phyloP scores from a whole-genome alignment of 2,888 invertebrate genomes.

The Dinocampus coccinellae region DNA sequence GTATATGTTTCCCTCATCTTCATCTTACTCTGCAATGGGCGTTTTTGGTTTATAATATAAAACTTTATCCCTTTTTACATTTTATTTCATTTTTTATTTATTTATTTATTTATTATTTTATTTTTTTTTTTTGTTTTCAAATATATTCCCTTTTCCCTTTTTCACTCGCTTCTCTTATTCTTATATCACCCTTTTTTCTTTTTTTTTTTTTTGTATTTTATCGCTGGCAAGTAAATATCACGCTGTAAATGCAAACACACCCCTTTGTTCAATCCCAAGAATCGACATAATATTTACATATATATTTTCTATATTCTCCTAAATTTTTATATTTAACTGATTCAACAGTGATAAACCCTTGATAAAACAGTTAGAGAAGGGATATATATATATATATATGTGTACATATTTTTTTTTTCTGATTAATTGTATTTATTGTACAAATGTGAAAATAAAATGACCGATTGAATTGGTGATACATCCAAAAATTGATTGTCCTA shows the following conservation, averaged over 20 bases:
- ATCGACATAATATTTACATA: slow-evolving; percentile 11
- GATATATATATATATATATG: not conserved
- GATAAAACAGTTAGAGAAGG: not conserved
- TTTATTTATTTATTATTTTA: too few species aligned
- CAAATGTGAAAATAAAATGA: not conserved
- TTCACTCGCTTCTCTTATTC: slow-evolving; percentile 24
- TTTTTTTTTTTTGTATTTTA: slow-evolving; percentile 22
- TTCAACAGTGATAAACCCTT: slow-evolving; percentile 4
- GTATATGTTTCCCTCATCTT: slow-evolving; percentile 38
- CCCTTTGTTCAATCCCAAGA: slow-evolving; percentile 37
- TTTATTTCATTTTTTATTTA: slow-evolving; percentile 32
- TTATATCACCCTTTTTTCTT: slow-evolving; percentile 13
- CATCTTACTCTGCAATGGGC: slow-evolving; percentile 9
- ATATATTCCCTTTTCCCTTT: too few species aligned
- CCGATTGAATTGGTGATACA: too few species aligned
- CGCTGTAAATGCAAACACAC: slow-evolving; percentile 27
- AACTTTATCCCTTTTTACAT: slow-evolving; percentile 35
- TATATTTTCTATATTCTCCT: not conserved
- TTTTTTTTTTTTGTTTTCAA: too few species aligned
- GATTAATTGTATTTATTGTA: slow-evolving; percentile 11
- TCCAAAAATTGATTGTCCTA: too few species aligned
- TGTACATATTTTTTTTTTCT: not conserved
- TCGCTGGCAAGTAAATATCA: slow-evolving; percentile 35
- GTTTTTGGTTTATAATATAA: slow-evolving; percentile 35
- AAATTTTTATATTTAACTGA: slow-evolving; percentile 24